Percentiles rank a stretch among this genome's conserved stretches.
Evolutionary conservation across 2,888 invertebrate genomes (phyloP).

Genomic region (Charanyca ferruginea): DNA sequence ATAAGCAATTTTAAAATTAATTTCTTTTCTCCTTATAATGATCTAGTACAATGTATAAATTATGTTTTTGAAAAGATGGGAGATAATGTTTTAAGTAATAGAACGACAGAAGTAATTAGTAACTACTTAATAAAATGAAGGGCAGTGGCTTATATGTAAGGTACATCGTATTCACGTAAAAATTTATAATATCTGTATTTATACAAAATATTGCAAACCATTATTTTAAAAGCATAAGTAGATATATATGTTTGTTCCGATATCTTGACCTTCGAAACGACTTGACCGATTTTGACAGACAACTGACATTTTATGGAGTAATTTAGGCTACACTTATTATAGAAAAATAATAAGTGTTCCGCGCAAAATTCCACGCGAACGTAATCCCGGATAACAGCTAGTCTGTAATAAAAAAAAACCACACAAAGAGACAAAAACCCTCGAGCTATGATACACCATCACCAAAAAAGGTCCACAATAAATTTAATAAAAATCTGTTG

Average conservation of each 20-base stretch:
- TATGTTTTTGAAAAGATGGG: conserved; percentile 29
- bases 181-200: too few species aligned
- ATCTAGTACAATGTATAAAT: conserved; percentile 25
- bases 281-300: too few species aligned
- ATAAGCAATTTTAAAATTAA: conserved; percentile 47
- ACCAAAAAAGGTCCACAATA: conserved; percentile 26
- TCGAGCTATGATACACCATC: conserved; percentile 13
- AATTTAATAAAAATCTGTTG: conserved; percentile 59
- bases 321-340: too few species aligned
- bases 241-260: too few species aligned
- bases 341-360: too few species aligned
- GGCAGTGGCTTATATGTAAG: too few species aligned
- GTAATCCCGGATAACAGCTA: too few species aligned
- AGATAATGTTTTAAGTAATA: conserved; percentile 15
- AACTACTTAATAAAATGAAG: conserved; percentile 25
- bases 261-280: too few species aligned
- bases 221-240: too few species aligned
- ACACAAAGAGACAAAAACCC: background rate
- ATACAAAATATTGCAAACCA: too few species aligned
- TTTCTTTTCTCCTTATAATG: conserved; percentile 24
- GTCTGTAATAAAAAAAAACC: background rate
- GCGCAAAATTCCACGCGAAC: conserved; percentile 12
- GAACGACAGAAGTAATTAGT: conserved; percentile 41
- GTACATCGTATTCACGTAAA: too few species aligned
- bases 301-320: too few species aligned